These are phyloP conservation scores for Chironomus striatipennis DNA, from an alignment of 1,140 invertebrate species.

Conservation along the genomic window DNA sequence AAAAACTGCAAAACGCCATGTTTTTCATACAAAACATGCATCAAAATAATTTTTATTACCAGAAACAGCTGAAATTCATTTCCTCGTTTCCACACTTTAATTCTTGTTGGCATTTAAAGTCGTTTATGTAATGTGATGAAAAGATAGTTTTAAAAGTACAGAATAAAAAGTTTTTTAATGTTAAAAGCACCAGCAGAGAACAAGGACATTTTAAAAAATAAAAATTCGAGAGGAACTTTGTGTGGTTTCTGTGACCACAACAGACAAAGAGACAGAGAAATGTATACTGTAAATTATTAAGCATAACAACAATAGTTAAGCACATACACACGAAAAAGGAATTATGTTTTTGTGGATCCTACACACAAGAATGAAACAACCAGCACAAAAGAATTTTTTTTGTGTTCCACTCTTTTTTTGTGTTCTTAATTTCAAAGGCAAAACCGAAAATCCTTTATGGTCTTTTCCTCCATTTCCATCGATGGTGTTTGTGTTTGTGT, in stretches of 20 bases:
- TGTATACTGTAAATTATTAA: slow-evolving; percentile 2
- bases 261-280: not conserved
- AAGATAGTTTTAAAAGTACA: not conserved
- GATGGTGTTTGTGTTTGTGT: no score
- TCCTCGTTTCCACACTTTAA: not conserved
- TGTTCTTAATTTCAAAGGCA: not conserved
- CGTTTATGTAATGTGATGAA: not conserved
- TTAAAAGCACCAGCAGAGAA: not conserved
- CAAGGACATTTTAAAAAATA: not conserved
- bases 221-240: not conserved
- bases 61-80: slow-evolving; percentile 13
- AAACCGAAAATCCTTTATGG: not conserved
- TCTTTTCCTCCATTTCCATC: not conserved
- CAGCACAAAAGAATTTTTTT: not conserved
- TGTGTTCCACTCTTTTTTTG: not conserved
- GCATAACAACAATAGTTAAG: not conserved
- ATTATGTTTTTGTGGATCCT: no score
- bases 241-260: not conserved
- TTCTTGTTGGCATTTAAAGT: not conserved
- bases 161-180: not conserved
- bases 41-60: not conserved
- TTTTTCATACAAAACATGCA: not conserved
- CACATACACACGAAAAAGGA: not conserved
- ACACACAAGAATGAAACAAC: not conserved
- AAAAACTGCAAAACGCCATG: not conserved